Evolutionary conservation across 2,888 invertebrate species (phyloP).

Genomic region (Platerodrilus igneus): DNA sequence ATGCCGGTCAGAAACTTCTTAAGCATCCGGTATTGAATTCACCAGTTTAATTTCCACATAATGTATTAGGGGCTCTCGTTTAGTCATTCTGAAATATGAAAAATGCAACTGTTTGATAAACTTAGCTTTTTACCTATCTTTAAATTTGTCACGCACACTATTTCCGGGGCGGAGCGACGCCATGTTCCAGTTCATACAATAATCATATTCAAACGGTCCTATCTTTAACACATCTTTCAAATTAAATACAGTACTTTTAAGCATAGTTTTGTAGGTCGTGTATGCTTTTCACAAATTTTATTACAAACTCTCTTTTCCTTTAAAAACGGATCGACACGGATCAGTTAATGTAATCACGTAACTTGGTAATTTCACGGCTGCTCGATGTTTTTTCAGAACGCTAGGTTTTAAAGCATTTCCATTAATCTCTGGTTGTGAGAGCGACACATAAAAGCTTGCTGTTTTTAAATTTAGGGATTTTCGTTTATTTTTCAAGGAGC

Average conservation of each 20-base stretch:
- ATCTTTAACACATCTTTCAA: too few relatives aligned
- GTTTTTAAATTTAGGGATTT: constrained; percentile 23
- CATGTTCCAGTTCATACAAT: constrained; percentile 42
- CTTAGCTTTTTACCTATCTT: too few relatives aligned
- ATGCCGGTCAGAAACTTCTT: too few relatives aligned
- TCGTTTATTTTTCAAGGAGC: constrained; percentile 17
- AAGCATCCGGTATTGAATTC: too few relatives aligned
- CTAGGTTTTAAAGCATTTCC: constrained; percentile 35
- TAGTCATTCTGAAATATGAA: too few relatives aligned
- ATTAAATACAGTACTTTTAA: too few relatives aligned
- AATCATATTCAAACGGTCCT: too few relatives aligned
- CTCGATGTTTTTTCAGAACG: constrained; percentile 35
- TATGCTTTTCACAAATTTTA: constrained; percentile 1
- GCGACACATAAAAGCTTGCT: constrained; percentile 15
- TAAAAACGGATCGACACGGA: constrained; percentile 30
- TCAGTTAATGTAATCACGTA: constrained; percentile 35
- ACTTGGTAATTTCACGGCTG: constrained; percentile 40
- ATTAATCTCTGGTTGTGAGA: constrained; percentile 33
- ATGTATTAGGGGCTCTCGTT: too few relatives aligned
- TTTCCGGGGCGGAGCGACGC: constrained; percentile 45
- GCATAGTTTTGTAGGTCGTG: constrained; percentile 6
- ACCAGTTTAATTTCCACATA: too few relatives aligned
- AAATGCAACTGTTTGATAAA: too few relatives aligned
- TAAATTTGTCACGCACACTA: constrained; percentile 38
- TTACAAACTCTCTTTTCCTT: constrained; percentile 4